Percentiles rank a stretch among this genome's conserved stretches.
These are phyloP conservation scores for Brevimyrus niger DNA, from an alignment of 2,113 vertebrate genomes.

Conservation along the genomic window DNA sequence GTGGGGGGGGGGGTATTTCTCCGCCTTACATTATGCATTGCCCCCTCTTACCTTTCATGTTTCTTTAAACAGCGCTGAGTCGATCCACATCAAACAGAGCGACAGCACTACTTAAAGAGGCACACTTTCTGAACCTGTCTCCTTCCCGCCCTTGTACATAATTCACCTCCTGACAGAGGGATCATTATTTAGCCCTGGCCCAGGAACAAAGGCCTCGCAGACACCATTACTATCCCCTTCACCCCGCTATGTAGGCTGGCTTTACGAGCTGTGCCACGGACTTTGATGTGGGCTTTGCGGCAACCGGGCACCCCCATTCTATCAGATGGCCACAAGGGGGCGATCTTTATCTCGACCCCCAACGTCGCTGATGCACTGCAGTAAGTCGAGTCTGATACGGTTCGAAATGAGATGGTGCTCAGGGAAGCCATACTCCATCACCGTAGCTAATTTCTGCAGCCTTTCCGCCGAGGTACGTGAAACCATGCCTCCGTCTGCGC, in stretches of 20 bases:
- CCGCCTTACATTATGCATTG: conserved; percentile 11
- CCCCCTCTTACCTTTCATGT: conserved; percentile 46
- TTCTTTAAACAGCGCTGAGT: conserved; percentile 41
- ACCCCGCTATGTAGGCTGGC: conserved; percentile 14
- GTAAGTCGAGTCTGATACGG: not conserved
- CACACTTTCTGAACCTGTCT: not conserved
- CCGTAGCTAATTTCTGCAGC: not conserved
- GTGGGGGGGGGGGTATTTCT: not conserved
- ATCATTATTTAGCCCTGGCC: conserved; percentile 51
- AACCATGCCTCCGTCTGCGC: conserved; percentile 13
- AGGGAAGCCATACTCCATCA: not conserved
- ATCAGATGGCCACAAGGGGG: not conserved
- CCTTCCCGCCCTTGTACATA: conserved; percentile 26
- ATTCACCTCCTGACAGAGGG: conserved; percentile 21
- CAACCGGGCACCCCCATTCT: not conserved
- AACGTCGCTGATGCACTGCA: not conserved
- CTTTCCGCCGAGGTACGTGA: not conserved
- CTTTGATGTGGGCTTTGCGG: not conserved
- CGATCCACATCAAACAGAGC: conserved; percentile 48
- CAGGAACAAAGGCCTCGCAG: conserved; percentile 44
- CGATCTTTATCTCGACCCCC: not conserved
- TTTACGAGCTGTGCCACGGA: not conserved
- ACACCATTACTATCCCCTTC: conserved; percentile 47
- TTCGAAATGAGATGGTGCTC: not conserved
- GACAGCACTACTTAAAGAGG: not conserved